A percentile compares a stretch with the other conserved stretches of the same genome.
phyloP scores from a whole-genome alignment of 1,140 invertebrate species.

The Megathymus violae region DNA sequence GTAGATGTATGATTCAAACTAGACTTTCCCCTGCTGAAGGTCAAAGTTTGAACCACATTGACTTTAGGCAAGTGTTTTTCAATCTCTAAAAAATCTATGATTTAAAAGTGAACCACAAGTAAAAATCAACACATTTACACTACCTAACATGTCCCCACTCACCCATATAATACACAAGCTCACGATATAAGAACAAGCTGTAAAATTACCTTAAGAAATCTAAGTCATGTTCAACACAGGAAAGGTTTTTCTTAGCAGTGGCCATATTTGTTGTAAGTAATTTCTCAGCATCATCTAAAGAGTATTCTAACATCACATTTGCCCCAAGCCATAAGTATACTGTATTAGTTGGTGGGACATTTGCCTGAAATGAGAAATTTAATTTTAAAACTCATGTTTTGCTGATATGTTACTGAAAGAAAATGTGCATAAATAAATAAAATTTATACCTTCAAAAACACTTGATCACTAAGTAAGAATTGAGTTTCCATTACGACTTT shows the following conservation, averaged over 20 bases:
- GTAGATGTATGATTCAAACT: too few relatives aligned
- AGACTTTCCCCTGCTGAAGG: too few relatives aligned
- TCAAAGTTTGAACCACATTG: too few relatives aligned
- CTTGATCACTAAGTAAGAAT: conserved; percentile 97
- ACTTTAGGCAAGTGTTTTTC: too few relatives aligned
- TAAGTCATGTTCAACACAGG: conserved; percentile 95
- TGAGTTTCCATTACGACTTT: conserved; percentile 93
- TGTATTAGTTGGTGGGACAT: conserved; percentile 95
- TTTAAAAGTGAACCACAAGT: too few relatives aligned
- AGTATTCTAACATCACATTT: conserved; percentile 99
- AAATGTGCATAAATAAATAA: conserved; percentile 23
- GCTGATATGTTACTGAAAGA: background rate
- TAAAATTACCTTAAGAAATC: conserved; percentile 93
- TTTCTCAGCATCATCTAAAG: conserved; percentile 94
- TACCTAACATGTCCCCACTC: too few relatives aligned
- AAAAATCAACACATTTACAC: too few relatives aligned
- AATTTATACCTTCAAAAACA: conserved; percentile 91
- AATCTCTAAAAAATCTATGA: too few relatives aligned
- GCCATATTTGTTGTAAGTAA: conserved; percentile 95
- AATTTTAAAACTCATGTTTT: too few relatives aligned
- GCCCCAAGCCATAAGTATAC: conserved; percentile 99
- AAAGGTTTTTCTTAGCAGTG: conserved; percentile 93
- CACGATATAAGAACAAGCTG: too few relatives aligned
- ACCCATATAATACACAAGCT: too few relatives aligned
- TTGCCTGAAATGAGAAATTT: conserved; percentile 74